Evolutionary conservation across 2,113 vertebrate genomes (phyloP), one percentile per base, ranked within the genome.

Genomic region (Reinhardtius hippoglossoides): DNA sequence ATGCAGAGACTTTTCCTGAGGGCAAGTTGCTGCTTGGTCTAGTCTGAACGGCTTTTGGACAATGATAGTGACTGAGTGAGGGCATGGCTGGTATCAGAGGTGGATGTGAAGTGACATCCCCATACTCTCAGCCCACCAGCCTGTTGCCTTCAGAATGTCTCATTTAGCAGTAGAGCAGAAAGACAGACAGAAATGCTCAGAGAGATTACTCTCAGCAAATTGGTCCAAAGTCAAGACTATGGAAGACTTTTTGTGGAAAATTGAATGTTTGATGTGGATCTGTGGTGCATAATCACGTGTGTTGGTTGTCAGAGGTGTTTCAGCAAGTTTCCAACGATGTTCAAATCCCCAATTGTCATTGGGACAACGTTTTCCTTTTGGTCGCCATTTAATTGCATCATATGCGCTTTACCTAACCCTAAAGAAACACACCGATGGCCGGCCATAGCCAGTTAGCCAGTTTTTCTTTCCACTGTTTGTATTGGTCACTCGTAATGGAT

Each of bases 91-190:
- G 52, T 72, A 84, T 78, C 42, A 71, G 88, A 78, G 63, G 75
- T 70, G 64, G 68, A 90, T 90, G 57, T 42, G 76, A 87, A 86
- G 71, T 86, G 91, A 91, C 91, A 87, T 82, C 78, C 42, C 14
- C 74, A 64, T 65, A 73, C 55, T 85, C 72, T 74, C 65, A 67
- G 56, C 82, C 76, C 71, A 83, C 81, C 82, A 89, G 82, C 81
- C 78, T 80, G 82, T 84, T 92, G 83, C 71, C 62, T 81, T 87
- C 76, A 86, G 83, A 85, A 85, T 79, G 74, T 91, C 88, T 85
- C 40, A 82, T 88, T 87, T 75, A 78, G 83, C 91, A 90, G 62
- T 5, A 65, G 81, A 91, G 82, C 89, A 89, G 84, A 90, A 91
- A 90, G 63, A 61, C 81, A 78, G 75, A 83, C 52, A 83, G 77